Evolutionary conservation across 53 echinoderm and acorn worm species (phyloP).

Genomic region (Patiria pectinifera): DNA sequence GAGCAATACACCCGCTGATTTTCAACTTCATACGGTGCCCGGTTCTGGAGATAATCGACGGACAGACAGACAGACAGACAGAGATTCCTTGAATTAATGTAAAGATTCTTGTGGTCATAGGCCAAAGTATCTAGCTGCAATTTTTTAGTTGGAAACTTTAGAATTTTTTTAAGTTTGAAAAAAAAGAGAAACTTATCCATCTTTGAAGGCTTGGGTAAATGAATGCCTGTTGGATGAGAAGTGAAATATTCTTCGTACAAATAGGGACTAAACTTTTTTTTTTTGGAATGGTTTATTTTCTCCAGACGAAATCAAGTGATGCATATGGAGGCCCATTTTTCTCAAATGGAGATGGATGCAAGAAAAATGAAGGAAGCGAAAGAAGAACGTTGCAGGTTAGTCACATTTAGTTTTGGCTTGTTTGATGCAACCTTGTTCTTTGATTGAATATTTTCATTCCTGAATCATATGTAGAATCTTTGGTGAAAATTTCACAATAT

Average conservation of each 20-base stretch:
- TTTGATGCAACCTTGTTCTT: neutral
- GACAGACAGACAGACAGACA: too few relatives aligned
- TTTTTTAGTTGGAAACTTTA: too few relatives aligned
- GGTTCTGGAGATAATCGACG: too few relatives aligned
- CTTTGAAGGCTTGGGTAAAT: too few relatives aligned
- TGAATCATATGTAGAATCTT: neutral
- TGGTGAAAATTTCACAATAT: neutral
- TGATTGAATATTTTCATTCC: neutral
- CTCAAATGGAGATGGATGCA: constrained; percentile 63
- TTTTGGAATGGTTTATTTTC: neutral
- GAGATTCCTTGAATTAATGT: too few relatives aligned
- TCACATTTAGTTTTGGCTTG: neutral
- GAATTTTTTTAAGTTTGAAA: too few relatives aligned
- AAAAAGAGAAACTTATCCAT: too few relatives aligned
- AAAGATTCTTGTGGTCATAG: too few relatives aligned
- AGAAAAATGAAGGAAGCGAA: constrained; percentile 77
- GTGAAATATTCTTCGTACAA: neutral
- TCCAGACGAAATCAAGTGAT: constrained; percentile 72
- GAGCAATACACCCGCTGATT: too few relatives aligned
- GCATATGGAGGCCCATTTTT: constrained; percentile 76
- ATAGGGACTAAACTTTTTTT: neutral
- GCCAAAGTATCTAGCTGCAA: too few relatives aligned
- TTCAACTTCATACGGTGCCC: too few relatives aligned
- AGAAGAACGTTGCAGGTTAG: constrained; percentile 88
- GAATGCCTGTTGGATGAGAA: neutral